Evolutionary conservation across 2,888 invertebrate genomes (phyloP), one percentile per base, ranked within the genome.

Genomic region (Xylocampa areola): DNA sequence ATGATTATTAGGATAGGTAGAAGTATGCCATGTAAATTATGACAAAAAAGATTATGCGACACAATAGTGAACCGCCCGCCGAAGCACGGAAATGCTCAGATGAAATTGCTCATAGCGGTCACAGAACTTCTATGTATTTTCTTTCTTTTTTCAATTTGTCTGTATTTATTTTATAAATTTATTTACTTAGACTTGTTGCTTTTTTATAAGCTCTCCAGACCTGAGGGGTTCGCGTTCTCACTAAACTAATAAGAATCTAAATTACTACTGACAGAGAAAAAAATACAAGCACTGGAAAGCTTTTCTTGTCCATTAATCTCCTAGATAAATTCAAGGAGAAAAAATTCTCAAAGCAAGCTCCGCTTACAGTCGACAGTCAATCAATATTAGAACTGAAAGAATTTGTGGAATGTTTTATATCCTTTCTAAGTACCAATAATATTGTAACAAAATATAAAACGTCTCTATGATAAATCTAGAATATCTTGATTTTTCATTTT

Each of bases 371-470:
- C 47, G 50, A 53, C 21, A 52, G 53, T 54, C 53, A 61, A 60
- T 65, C 62, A 55, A 68, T 63, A 66, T 68, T 53, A 51, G 40
- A 36, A 52, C 19, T 37, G 58, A 49, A 45, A 62, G 50, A 66
- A 67, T 66, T 64, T 60, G 43, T 59, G 48, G 58, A 59, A 63
- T 59, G 39, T 35, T 30, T 57, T 16, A 29, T 5, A 45, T 5
- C 49, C 30, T 11, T 2, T 13, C 4, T 3, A 39, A 16, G 43
- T 29, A 29, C 36, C 30, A 48, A 21, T 44, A 51, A 55, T 52
- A 39, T n/a, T n/a, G n/a, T n/a, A n/a, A n/a, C n/a, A n/a, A n/a
- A n/a, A n/a, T n/a, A n/a, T n/a, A n/a, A n/a, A n/a, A n/a, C n/a
- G n/a, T n/a, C n/a, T n/a, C n/a, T n/a, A n/a, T n/a, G n/a, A n/a